Evolutionary conservation across 2,113 vertebrate genomes (phyloP).

Genomic region (Grus americana): DNA sequence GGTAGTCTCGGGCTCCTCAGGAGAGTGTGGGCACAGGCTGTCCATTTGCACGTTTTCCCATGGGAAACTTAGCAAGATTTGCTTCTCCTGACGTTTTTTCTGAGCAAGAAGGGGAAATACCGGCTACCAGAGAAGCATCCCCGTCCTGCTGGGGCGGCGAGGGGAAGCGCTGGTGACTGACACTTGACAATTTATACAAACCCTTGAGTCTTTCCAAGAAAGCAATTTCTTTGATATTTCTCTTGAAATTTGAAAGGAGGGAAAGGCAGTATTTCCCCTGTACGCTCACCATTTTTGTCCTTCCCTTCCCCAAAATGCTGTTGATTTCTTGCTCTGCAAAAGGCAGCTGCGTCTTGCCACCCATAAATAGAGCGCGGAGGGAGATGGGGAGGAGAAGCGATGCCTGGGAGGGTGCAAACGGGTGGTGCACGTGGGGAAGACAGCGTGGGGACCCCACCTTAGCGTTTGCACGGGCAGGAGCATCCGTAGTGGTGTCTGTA

Average conservation of each 20-base stretch:
- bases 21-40: fast-evolving
- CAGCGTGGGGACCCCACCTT: fast-evolving
- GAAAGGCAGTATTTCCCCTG: not conserved
- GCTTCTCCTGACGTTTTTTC: not conserved
- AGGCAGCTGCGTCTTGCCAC: not conserved
- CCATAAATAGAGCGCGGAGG: not conserved
- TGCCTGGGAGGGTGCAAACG: not conserved
- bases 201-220: slow-evolving; percentile 68
- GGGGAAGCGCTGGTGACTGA: not conserved
- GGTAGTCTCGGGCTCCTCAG: not conserved
- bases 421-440: not conserved
- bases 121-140: not conserved
- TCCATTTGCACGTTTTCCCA: not conserved
- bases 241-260: slow-evolving; percentile 72
- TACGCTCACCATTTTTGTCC: not conserved
- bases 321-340: not conserved
- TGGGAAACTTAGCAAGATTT: not conserved
- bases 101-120: not conserved
- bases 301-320: not conserved
- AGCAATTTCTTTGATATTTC: slow-evolving; percentile 75
- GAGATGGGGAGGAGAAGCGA: not conserved
- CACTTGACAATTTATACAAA: slow-evolving; percentile 67
- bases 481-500: not conserved
- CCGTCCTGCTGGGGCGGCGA: not conserved
- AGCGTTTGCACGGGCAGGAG: fast-evolving